A percentile compares a stretch with the other conserved stretches of the same genome.
Conservation (phyloP, 2,888 invertebrate species). For the Phortica magna region DNA sequence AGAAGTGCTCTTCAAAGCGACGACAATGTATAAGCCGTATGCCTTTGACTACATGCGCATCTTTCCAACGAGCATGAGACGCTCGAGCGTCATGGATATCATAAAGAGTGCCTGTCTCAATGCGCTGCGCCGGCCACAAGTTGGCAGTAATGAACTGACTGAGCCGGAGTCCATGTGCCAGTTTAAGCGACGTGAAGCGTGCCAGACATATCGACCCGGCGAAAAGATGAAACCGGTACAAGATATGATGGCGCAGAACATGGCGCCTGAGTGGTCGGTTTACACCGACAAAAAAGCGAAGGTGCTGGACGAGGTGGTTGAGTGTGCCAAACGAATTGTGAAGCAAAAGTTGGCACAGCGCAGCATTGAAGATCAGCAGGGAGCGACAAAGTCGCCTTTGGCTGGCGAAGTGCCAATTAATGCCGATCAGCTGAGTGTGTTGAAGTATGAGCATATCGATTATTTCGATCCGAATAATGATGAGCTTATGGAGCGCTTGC, state of each 20-base stretch:
- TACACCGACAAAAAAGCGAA: background rate
- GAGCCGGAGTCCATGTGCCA: background rate
- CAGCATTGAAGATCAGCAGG: too few relatives aligned
- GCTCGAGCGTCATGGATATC: background rate
- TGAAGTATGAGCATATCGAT: background rate
- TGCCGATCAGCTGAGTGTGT: background rate
- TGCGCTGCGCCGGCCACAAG: background rate
- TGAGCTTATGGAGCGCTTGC: conserved; percentile 48
- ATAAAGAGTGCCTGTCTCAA: background rate
- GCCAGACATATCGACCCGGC: background rate
- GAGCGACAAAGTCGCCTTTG: too few relatives aligned
- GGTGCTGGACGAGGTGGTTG: background rate
- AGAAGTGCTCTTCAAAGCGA: background rate
- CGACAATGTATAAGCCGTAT: background rate
- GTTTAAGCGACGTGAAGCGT: background rate
- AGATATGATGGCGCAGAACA: background rate
- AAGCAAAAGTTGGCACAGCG: background rate
- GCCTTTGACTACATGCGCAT: background rate
- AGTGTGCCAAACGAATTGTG: background rate
- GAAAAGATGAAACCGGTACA: background rate
- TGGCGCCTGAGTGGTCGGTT: background rate
- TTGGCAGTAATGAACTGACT: background rate
- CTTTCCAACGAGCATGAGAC: background rate
- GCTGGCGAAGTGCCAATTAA: too few relatives aligned
- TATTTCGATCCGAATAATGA: conserved; percentile 51